A percentile compares a stretch with the other conserved stretches of the same genome.
Evolutionary conservation across 1,140 invertebrate species (phyloP).

Genomic region (Pseudomyrmex pallidus): DNA sequence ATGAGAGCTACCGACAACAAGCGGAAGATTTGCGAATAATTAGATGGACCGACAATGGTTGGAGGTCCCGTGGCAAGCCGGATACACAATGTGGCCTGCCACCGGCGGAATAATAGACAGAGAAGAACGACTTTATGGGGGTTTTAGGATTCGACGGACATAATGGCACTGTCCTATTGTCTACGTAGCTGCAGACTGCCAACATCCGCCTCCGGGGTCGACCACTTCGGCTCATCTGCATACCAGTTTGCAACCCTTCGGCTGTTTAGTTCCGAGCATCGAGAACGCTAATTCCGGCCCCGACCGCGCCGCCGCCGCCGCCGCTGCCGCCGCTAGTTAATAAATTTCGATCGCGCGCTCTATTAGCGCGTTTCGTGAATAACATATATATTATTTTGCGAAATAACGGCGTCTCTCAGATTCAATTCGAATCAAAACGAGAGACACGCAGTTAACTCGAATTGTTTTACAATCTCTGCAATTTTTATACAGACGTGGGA

Average conservation of each 20-base stretch:
- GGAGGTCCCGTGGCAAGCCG: conserved; percentile 74
- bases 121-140: conserved; percentile 81
- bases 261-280: conserved; percentile 71
- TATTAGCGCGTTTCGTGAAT: conserved; percentile 13
- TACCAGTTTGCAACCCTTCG: conserved; percentile 74
- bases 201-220: conserved; percentile 81
- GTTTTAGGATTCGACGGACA: conserved; percentile 82
- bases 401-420: not conserved
- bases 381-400: not conserved
- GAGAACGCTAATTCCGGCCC: conserved; percentile 67
- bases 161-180: conserved; percentile 82
- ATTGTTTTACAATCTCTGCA: not conserved
- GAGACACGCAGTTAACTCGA: not conserved
- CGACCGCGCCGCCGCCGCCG: not conserved
- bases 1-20: conserved; percentile 65
- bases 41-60: conserved; percentile 81
- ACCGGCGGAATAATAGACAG: conserved; percentile 79
- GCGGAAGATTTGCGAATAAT: conserved; percentile 83
- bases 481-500: not conserved
- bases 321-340: not conserved
- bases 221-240: conserved; percentile 79
- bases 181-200: conserved; percentile 82
- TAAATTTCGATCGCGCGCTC: conserved; percentile 30
- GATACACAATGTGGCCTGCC: conserved; percentile 82
- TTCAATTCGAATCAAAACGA: conserved; percentile 19